Conservation (phyloP, 2,797 vertebrate species). For the Mus caroli region DNA sequence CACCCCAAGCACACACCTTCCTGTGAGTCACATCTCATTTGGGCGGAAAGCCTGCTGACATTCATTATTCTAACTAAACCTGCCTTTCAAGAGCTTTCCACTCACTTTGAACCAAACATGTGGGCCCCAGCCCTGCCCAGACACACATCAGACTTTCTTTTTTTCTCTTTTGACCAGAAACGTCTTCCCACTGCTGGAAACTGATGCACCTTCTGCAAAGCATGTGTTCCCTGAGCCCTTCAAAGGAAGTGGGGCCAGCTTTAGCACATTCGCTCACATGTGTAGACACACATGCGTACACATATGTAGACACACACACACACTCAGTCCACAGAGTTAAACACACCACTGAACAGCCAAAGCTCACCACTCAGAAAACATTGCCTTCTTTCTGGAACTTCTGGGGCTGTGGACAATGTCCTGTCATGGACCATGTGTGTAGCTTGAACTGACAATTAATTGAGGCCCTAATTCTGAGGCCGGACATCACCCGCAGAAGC, state of each 20-base stretch:
- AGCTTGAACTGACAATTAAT: slow-evolving; percentile 81
- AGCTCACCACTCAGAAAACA: slow-evolving; percentile 68
- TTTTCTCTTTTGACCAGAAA: slow-evolving; percentile 68
- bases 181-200: slow-evolving; percentile 12
- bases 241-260: neutral
- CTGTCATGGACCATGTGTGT: slow-evolving; percentile 63
- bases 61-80: slow-evolving; percentile 42
- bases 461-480: slow-evolving; percentile 73
- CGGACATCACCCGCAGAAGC: slow-evolving; percentile 66
- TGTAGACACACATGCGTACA: neutral
- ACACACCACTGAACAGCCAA: neutral
- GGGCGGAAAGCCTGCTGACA: slow-evolving; percentile 71
- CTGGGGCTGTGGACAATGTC: slow-evolving; percentile 15
- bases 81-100: slow-evolving; percentile 68
- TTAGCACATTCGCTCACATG: neutral
- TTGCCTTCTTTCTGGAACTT: slow-evolving; percentile 76
- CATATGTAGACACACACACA: neutral
- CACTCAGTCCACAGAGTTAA: slow-evolving; percentile 46
- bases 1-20: slow-evolving; percentile 33
- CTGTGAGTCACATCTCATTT: slow-evolving; percentile 62
- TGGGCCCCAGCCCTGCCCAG: slow-evolving; percentile 70
- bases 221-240: neutral
- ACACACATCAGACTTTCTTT: slow-evolving; percentile 61
- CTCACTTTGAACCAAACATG: slow-evolving; percentile 78
- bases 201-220: neutral